Base-by-base conservation (phyloP, 1,140 invertebrate species). In the Drosophila neocordata region DNA sequence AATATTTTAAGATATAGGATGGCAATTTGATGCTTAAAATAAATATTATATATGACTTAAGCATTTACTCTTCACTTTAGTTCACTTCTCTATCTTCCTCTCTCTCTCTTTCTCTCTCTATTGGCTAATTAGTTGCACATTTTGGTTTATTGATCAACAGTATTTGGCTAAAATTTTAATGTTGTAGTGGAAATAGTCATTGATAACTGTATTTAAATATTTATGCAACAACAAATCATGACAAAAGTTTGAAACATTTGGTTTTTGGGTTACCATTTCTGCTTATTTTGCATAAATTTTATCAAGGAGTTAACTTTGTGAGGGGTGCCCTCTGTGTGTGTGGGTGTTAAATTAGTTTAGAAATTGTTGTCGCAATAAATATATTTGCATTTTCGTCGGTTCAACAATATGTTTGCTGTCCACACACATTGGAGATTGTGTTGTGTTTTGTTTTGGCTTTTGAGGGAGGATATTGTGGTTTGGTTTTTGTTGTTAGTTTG, bases 351-450 rank as follows among this genome's bases (percentile, higher is more conserved):
- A 75, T 83, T 83, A 83, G 75, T 79, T 83, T 76, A 69, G 75
- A 76, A 83, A 83, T 83, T 79, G 80, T 83, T 83, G 75, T 57
- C 58, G 65, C 79, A 62, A 83, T 83, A 83, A 79, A 83, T 78
- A 83, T 76, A 83, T 83, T 79, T 83, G 65, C 68, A 80, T 78
- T 71, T 76, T 48, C 41, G 41, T 48, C 41, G 62, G 15, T 56
- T 64, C 80, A 44, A 65, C 73, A 70, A 74, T 83, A 83, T 79
- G 75, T 64, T 67, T 61, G 4, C 22, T 69, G 62, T 62, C 64
- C 52, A 11, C 31, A 48, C 41, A 48, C 41, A 48, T 48, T 37
- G 15, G 34, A 22, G 13, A 13, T 48, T 27, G 15, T 48, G 41
- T 48, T 48, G 41, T 48, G 41, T 48, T 48, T 48, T 48, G 41